Conservation (phyloP, 1,140 invertebrate genomes). For the Hyles vespertilio region DNA sequence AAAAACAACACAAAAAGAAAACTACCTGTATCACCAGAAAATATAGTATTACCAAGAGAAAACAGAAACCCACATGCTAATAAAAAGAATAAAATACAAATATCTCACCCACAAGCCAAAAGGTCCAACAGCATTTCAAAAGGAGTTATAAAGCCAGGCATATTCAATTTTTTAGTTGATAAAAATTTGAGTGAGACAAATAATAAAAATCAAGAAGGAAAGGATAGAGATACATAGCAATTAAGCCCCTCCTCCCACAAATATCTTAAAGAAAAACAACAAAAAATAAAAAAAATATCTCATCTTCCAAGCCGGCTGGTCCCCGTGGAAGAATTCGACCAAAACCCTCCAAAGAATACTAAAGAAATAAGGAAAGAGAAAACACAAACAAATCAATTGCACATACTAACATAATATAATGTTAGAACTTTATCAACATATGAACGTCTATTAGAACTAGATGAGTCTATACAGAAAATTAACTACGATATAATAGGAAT, state of each 20-base stretch:
- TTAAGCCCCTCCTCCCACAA: conserved; percentile 11
- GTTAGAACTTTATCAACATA: too few species aligned
- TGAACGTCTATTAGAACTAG: too few species aligned
- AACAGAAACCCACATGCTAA: conserved; percentile 10
- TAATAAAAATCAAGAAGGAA: conserved; percentile 7
- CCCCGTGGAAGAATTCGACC: conserved; percentile 26
- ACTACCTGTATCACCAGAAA: conserved; percentile 2
- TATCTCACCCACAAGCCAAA: not conserved
- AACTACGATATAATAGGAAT: too few species aligned
- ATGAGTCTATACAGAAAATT: too few species aligned
- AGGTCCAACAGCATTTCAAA: conserved; percentile 22
- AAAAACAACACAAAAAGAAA: conserved; percentile 5
- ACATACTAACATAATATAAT: too few species aligned
- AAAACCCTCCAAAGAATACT: conserved; percentile 7
- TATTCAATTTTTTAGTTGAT: conserved; percentile 20
- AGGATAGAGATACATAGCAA: too few species aligned
- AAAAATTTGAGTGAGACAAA: conserved; percentile 20
- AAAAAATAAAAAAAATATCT: conserved; percentile 9
- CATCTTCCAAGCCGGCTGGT: conserved; percentile 32
- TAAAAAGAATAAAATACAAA: conserved; percentile 23
- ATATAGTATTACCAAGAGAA: not conserved
- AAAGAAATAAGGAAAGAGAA: too few species aligned
- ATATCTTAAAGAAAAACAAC: conserved; percentile 11
- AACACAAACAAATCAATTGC: too few species aligned
- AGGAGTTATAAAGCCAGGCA: conserved; percentile 25